A percentile compares a stretch with the other conserved stretches of the same genome.
Evolutionary conservation across 2,797 vertebrate genomes (phyloP).

Genomic region (Cuculus canorus): DNA sequence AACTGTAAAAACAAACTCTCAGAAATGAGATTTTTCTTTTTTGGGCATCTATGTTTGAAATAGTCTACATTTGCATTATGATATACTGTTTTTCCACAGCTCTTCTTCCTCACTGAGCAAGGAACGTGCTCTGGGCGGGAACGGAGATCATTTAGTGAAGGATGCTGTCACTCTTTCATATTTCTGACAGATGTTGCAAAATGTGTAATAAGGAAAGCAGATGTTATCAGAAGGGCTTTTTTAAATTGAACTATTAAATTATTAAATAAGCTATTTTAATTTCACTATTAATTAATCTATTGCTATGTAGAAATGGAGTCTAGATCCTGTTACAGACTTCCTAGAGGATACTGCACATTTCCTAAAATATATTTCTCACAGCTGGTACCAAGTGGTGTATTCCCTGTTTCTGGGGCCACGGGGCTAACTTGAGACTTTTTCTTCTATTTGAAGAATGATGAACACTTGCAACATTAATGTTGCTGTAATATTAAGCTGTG

Average conservation of each 20-base stretch:
- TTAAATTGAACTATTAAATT: too few relatives aligned
- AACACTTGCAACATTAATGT: not conserved
- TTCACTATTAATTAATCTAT: not conserved
- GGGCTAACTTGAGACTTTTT: not conserved
- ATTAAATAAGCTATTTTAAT: too few relatives aligned
- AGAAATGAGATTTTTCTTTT: not conserved
- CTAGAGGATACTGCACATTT: not conserved
- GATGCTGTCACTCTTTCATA: not conserved
- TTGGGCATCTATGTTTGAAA: too few relatives aligned
- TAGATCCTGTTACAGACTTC: not conserved
- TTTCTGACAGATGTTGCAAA: not conserved
- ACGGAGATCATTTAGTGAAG: not conserved
- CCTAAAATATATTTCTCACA: not conserved
- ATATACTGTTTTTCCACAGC: not conserved
- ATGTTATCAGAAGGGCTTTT: not conserved
- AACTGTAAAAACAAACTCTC: not conserved
- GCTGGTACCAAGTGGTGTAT: not conserved
- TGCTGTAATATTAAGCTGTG: not conserved
- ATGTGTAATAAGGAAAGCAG: not conserved
- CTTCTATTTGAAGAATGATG: not conserved
- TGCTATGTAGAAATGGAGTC: not conserved
- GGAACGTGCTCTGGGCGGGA: not conserved
- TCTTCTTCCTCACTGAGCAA: not conserved
- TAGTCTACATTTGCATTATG: too few relatives aligned
- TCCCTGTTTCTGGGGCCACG: not conserved